Evolutionary conservation across 2,797 vertebrate species (phyloP), one percentile per base, ranked within the genome.

Genomic region (Menidia menidia): DNA sequence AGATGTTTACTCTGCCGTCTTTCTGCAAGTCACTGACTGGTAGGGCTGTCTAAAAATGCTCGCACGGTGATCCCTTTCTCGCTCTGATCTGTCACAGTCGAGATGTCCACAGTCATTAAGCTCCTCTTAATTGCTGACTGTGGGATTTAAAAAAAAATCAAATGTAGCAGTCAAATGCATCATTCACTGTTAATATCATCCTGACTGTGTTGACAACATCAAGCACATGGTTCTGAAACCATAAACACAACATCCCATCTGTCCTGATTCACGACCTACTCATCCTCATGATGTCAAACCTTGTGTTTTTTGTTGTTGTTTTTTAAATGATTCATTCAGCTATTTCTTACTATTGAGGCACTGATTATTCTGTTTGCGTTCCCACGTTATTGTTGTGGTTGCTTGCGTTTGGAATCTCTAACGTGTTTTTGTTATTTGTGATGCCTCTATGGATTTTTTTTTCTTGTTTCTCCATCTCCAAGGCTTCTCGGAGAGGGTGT

Each of bases 1-100:
- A 72, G 50, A 81, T 91, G 86, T 90, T 90, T 90, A 78, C 84
- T 89, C 83, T 91, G 84, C 50, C 0, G 35, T 30, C 39, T 35
- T 62, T 65, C 64, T 67, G 2, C 61, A 67, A 73, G 71, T 81
- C 80, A 77, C 54, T 41, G 67, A 56, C 30, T 68, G 56, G 41
- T 71, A 67, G 30, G 25, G 3, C 52, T 16, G 25, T 56, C 39
- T 30, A 13, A 4, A 4, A 10, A 60, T 7, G 41, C 10, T 12
- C 31, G 43, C 62, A 35, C 33, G 25, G 11, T 44, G 16, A 55
- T 42, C 33, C 18, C 13, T 48, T 39, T 58, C 31, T 68, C 44
- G 44, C 31, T 13, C 32, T 30, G 9, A 55, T 18, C 4, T 19
- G 19, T 39, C 11, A 1, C 18, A 18, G 6, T 33, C 12, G 0